phyloP scores from a whole-genome alignment of 2,113 vertebrate species.

The Pipa parva region DNA sequence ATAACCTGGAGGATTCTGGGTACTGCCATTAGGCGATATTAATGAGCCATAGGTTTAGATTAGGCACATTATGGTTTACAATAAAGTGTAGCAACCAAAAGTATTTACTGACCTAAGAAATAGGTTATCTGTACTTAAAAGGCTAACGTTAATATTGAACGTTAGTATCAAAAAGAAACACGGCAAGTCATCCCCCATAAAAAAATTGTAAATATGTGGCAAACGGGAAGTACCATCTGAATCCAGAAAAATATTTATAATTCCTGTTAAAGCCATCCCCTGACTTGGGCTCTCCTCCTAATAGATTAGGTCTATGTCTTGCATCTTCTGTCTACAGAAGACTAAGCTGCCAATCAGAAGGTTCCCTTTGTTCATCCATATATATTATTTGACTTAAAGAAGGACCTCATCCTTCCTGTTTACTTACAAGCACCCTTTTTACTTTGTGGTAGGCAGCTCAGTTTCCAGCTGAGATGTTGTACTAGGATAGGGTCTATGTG shows the following conservation, averaged over 20 bases:
- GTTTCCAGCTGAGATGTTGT: neutral
- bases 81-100: too few species aligned
- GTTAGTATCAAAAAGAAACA: too few species aligned
- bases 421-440: neutral
- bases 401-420: neutral
- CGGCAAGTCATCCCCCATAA: too few species aligned
- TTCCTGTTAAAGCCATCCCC: neutral
- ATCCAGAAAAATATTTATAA: too few species aligned
- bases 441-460: neutral
- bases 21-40: too few species aligned
- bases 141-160: too few species aligned
- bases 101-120: too few species aligned
- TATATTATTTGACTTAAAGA: slow-evolving; percentile 17
- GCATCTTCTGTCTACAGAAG: neutral
- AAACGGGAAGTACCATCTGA: neutral
- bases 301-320: neutral
- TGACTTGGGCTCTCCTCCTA: neutral
- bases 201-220: too few species aligned
- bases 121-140: too few species aligned
- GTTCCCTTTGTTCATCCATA: neutral
- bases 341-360: neutral
- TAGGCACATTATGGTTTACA: too few species aligned
- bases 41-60: too few species aligned
- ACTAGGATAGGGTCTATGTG: neutral
- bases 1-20: too few species aligned